phyloP scores from a whole-genome alignment of 2,797 vertebrate species.

The Otolemur crassicaudatus region DNA sequence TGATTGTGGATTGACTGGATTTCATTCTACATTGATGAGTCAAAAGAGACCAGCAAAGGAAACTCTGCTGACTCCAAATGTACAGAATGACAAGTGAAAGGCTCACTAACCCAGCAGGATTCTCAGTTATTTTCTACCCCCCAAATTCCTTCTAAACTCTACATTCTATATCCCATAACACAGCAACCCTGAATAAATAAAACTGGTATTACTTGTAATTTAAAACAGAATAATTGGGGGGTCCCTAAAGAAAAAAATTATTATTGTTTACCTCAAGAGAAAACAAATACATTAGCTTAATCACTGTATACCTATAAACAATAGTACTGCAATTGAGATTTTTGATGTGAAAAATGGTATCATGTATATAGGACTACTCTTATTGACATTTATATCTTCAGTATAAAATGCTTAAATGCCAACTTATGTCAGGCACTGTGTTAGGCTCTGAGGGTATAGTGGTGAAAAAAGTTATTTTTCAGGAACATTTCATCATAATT shows the following conservation, averaged over 20 bases:
- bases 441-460: background rate
- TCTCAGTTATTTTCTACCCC: background rate
- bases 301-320: background rate
- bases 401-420: background rate
- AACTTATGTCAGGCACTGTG: background rate
- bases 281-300: background rate
- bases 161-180: background rate
- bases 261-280: background rate
- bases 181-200: background rate
- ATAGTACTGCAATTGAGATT: background rate
- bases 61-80: slow-evolving; percentile 46
- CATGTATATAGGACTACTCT: background rate
- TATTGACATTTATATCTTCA: background rate
- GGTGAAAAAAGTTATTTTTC: background rate
- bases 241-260: background rate
- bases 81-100: background rate
- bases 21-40: slow-evolving; percentile 66
- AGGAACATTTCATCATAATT: background rate
- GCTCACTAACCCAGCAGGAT: background rate
- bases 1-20: slow-evolving; percentile 74
- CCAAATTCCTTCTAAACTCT: background rate
- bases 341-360: background rate
- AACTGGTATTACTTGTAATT: background rate
- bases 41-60: slow-evolving; percentile 12
- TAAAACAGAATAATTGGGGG: background rate